Percentiles rank a stretch among this genome's conserved stretches.
Conservation (phyloP, 2,888 invertebrate species). For the Ischnura elegans region DNA sequence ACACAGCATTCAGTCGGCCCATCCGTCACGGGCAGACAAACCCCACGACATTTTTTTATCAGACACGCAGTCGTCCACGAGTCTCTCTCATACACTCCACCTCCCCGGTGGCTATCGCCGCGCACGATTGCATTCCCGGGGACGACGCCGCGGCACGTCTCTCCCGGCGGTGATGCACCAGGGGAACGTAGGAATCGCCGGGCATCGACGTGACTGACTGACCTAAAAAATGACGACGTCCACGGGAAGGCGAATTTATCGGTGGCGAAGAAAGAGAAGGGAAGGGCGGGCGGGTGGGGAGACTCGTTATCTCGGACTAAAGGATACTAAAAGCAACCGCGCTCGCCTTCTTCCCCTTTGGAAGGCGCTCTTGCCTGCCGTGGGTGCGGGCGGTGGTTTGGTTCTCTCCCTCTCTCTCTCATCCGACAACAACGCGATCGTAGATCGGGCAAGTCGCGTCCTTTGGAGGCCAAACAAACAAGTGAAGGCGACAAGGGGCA, state of each 20-base stretch:
- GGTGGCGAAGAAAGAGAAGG: not conserved
- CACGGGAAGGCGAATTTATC: not conserved
- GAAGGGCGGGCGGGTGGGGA: not conserved
- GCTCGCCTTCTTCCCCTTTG: not conserved
- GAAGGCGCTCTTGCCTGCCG: not conserved
- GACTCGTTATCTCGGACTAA: too few species aligned
- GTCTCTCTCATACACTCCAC: too few species aligned
- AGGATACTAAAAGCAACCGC: conserved; percentile 7
- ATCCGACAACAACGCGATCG: not conserved
- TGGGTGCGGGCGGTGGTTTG: not conserved
- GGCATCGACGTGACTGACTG: not conserved
- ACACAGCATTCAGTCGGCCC: not conserved
- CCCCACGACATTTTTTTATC: not conserved
- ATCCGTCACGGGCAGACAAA: not conserved
- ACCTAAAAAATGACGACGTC: too few species aligned
- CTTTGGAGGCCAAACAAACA: not conserved
- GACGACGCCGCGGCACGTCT: not conserved
- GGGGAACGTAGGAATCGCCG: not conserved
- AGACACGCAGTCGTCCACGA: not conserved
- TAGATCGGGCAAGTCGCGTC: not conserved
- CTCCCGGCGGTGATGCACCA: not conserved
- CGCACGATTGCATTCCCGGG: not conserved
- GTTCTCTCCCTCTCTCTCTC: not conserved
- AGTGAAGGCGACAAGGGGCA: not conserved
- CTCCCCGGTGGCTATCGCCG: not conserved